These are phyloP conservation scores for Odocoileus hemionus DNA, from an alignment of 2,113 vertebrate species.

Conservation along the genomic window DNA sequence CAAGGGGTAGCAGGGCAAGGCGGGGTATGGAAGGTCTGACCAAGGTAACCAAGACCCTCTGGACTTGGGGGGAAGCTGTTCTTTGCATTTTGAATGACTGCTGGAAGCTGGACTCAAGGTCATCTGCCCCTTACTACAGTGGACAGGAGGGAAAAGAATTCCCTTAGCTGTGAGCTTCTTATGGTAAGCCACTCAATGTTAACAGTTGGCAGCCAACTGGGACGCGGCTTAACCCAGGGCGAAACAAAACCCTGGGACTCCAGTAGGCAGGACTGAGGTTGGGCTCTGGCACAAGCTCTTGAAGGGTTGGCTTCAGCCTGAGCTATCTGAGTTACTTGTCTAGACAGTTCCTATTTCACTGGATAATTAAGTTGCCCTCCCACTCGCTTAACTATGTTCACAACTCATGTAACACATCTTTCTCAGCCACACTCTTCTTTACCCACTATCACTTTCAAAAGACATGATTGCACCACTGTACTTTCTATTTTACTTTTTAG, in stretches of 20 bases:
- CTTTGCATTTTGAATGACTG: not conserved
- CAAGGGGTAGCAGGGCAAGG: not conserved
- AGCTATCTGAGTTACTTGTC: constrained; percentile 35
- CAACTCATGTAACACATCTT: not conserved
- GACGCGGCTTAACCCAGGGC: constrained; percentile 1
- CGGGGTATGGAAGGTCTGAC: not conserved
- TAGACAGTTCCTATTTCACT: constrained; percentile 14
- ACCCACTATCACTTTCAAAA: not conserved
- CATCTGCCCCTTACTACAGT: not conserved
- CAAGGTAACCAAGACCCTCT: not conserved
- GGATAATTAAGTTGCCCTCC: not conserved
- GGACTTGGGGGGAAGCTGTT: not conserved
- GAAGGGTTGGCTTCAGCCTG: not conserved
- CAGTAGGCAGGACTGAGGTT: not conserved
- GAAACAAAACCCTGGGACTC: constrained; percentile 13
- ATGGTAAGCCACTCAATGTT: not conserved
- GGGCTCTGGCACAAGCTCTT: not conserved
- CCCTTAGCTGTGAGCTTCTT: not conserved
- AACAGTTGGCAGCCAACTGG: not conserved
- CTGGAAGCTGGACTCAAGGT: not conserved
- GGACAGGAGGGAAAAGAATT: not conserved
- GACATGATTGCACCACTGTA: not conserved
- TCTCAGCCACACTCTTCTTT: not conserved
- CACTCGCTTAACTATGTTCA: not conserved
- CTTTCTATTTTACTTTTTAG: not conserved